Base-by-base conservation (phyloP, 2,797 vertebrate species). In the Linurgus olivaceus region DNA sequence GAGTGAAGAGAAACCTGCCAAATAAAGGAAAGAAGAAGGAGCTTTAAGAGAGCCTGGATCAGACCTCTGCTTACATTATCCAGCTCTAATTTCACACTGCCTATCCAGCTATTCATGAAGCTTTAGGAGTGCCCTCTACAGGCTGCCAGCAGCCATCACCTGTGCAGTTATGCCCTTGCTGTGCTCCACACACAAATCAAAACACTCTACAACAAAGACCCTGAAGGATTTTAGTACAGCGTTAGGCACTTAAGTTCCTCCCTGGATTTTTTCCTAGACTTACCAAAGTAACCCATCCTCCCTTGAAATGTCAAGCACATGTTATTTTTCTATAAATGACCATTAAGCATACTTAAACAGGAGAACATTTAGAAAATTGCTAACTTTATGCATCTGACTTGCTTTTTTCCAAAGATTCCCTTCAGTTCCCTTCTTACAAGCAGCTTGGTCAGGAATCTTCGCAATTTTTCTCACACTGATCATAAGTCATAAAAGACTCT, bases 1-100 rank as follows among this genome's bases (percentile, higher is more conserved):
- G 62, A 98, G 98, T 90, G 98, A 98, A 52, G 98, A 98, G 77
- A 98, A 98, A 95, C 98, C 98, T 98, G 96, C 31, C 28, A 0
- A 70, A 67, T 4, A 15, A 38, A 62, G 72, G 23, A 55, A 91
- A 88, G 59, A 54, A 35, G 21, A 80, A 70, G 58, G 33, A 57
- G 44, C 78, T 91, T 86, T 90, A 94, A 88, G 59, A 59, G 20
- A 45, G n/a, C n/a, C 45, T 17, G 31, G 31, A n/a, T 82, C 61
- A 76, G 37, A 86, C 28, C 33, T 72, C 58, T 68, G 54, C 68
- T 93, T 80, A 62, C 58, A 54, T 67, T 42, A 67, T 26, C 67
- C 80, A 57, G 59, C 72, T 95, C 71, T 47, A 38, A 87, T 76
- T 76, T 92, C 92, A 86, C n/a, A 33, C 28, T 38, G 72, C 70